Base-by-base conservation (phyloP, 2,888 invertebrate species). In the Euplagia quadripunctaria region DNA sequence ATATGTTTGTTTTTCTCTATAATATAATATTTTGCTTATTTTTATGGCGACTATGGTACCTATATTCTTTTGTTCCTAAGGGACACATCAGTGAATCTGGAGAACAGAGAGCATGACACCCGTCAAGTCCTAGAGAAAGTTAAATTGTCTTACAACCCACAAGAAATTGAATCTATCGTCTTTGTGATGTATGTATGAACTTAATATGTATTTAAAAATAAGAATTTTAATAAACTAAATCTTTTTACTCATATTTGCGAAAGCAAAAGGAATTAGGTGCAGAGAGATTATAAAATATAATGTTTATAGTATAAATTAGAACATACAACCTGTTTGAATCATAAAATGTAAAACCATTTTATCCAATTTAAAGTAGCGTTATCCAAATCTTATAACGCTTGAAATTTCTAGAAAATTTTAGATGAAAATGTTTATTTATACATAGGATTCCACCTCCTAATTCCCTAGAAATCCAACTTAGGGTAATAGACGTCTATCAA, bases 401-500 rank as follows among this genome's bases (percentile, higher is more conserved):
- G 43, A 46, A 46, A 46, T 31, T 31, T 31, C 4, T 46, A 46
- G 9, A 46, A 46, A 8, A 46, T 46, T 46, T 46, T 46, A 9
- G 43, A 9, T 46, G 20, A 31, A 20, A 58, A 58, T 11, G 31
- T 20, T 20, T 20, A 55, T n/a, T 11, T 0, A 7, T 17, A 1
- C n/a, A 6, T 3, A 55, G n/a, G n/a, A 46, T 17, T 63, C 16
- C 41, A 41, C 41, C 63, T 64, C 17, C 17, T 31, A 9, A 46
- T 68, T 61, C 31, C 8, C n/a, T 16, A 46, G 52, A 61, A 58
- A 61, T 20, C n/a, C 68, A n/a, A 51, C 52, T 64, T 49, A n/a
- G 65, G 51, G 17, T 49, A 46, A n/a, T 58, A 71, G 52, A 61
- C 68, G 77, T 79, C 77, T 70, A 76, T 81, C 72, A 66, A 49